Evolutionary conservation across 1,140 invertebrate species (phyloP), one percentile per base, ranked within the genome.

Genomic region (Papilio dardanus): DNA sequence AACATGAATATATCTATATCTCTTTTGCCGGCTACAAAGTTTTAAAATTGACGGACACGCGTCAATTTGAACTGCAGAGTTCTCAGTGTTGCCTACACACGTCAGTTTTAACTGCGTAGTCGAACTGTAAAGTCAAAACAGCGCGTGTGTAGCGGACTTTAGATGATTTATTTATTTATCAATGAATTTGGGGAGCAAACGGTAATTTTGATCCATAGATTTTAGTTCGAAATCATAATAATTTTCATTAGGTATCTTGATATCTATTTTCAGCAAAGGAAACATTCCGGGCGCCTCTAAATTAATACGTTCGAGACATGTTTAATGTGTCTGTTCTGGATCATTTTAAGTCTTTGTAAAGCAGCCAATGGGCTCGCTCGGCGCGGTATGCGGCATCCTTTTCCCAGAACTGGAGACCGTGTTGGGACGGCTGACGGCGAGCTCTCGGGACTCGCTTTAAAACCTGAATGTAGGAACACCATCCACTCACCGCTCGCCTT

Each of bases 321-420:
- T 66, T 30, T 33, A 31, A 66, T 66, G 6, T 66, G 83, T 58
- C 79, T 75, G 77, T 71, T 83, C 81, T 84, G 83, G 79, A 68
- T 78, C 67, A 65, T 77, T 81, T 83, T 67, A 77, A 78, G 69
- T 81, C 81, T 84, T 82, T 85, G 80, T 69, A 58, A 75, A 74
- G 78, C 81, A 76, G 73, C 90, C 90, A 89, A 90, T 91, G 62
- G 84, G 79, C 66, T 71, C 76, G 33, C 84, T 77, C 77, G 77
- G 77, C 77, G 83, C 78, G 91, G 91, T 87, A 93, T 93, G 91
- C 89, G 89, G 91, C 89, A 88, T 85, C 85, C 86, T 92, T 93
- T 91, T 93, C 91, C 88, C 85, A 89, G 90, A 93, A 92, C 81
- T 83, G 77, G 66, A 77, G 80, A 75, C 82, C 68, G 78, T 46